Base-by-base conservation (phyloP, 2,797 vertebrate species). In the Coregonus sp. region DNA sequence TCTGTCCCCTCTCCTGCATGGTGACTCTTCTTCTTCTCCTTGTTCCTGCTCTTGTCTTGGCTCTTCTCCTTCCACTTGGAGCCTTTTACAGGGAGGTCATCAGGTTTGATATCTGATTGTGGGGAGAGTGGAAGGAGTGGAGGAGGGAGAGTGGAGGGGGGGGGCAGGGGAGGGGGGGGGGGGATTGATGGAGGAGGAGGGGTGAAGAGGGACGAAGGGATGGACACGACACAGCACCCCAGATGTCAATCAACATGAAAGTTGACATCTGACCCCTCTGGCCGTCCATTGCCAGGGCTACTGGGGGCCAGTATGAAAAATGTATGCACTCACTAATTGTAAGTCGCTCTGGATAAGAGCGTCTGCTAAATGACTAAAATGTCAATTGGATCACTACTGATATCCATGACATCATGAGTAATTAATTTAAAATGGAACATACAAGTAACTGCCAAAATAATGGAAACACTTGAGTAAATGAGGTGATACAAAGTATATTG, bases 21-120 rank as follows among this genome's bases (percentile, higher is more conserved):
- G 75, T 81, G 93, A 74, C 84, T 90, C 81, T 94, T 99, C 89
- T 90, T 94, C 81, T 96, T 78, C 1, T 63, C 40, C 40, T 47
- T 47, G 40, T 11, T 47, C 40, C 40, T 86, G 85, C 94, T 98
- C 89, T 95, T 97, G 66, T 98, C 97, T 85, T 93, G 97, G 87
- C 75, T 88, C 92, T 95, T 99, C 31, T 83, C 82, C 9, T 88
- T 96, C 0, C 84, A 89, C 90, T 94, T 98, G 66, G 89, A 89
- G 86, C 96, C 97, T 98, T 96, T 97, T 74, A 91, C 78, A 88
- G 93, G 86, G 95, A 93, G 93, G 86, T 94, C 94, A 92, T 95
- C 93, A 40, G 89, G 84, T 94, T 92, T 95, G 92, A 95, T 90
- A 80, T 96, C 95, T 96, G 91, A 92, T 81, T 16, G 82, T 0